Base-by-base conservation (phyloP, 2,113 vertebrate genomes). In the Probosciger aterrimus region DNA sequence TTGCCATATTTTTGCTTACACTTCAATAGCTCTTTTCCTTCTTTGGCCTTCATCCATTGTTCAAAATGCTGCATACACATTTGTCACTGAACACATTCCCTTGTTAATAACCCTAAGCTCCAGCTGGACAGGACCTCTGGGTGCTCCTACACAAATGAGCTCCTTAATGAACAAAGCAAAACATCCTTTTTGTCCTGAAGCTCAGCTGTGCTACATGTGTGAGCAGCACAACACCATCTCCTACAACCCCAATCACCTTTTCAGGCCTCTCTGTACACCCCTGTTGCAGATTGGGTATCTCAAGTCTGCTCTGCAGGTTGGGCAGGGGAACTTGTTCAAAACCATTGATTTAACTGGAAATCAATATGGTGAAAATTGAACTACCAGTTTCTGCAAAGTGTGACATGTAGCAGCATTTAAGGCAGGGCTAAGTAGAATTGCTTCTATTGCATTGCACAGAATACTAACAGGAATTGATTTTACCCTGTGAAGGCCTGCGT, bases 381-480 rank as follows among this genome's bases (percentile, higher is more conserved):
- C 88, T 13, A 88, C 59, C 86, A 20, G 43, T 31, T 86, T 52
- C 93, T 84, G 81, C 86, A 60, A 46, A 95, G 81, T 50, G 69
- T 88, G 91, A 92, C 93, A 60, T 37, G 12, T 47, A 14, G 65
- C 50, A 74, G 81, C 89, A 87, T 95, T 95, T 93, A 71, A 92
- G 84, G 78, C 70, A 92, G 50, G 68, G 88, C 89, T 89, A 60
- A 86, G 69, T 50, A 67, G 86, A 79, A 86, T 39, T 78, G 35
- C 83, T 78, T 59, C 65, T 63, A 7, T 79, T 63, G 37, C 60
- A 12, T 7, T 30, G 73, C 2, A 4, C 50, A 13, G 93, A 91
- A 95, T 95, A 8, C 83, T 82, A 88, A 88, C 68, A 55, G 82
- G 76, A 91, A 95, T 91, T 86, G 73, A 96, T 95, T 91, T 79